Evolutionary conservation across 2,797 vertebrate species (phyloP), one percentile per base, ranked within the genome.

Genomic region (Siniperca obscura): DNA sequence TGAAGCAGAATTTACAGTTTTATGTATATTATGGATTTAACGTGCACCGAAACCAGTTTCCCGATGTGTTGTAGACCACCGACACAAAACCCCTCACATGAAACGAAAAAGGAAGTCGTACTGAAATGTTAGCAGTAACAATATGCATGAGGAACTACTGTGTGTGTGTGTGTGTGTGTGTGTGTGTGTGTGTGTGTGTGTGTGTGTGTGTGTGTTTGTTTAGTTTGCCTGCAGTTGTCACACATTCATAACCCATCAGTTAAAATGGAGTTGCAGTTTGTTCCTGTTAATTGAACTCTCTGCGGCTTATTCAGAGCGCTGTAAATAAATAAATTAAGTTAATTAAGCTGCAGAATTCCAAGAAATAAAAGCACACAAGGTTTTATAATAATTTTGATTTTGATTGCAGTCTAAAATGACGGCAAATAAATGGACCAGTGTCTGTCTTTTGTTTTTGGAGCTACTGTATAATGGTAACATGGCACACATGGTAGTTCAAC

Each of bases 381-480:
- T 80, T 87, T 84, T 76, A 5, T 70, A 69, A 38, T 68, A 25
- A 1, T 10, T 22, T 60, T 4, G 25, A 1, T 10, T 22, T 60
- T 4, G 25, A 44, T 21, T 48, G 34, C 5, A 74, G 27, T 74
- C 22, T 14, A 27, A 74, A 14, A 27, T 19, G 50, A 16, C 3
- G 0, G 57, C 1, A 57, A 8, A 19, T 5, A 74, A 82, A 74
- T 3, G 56, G 62, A 80, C 55, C 60, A 71, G 53, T 30, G 42
- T 68, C 59, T 82, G 3, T 67, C 2, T 52, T 30, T 38, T 38
- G 19, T 22, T 57, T 71, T 40, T 17, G 71, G 82, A 86, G 68
- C 78, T 81, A 7, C 82, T 82, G 73, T 36, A 19, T 81, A 55
- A 83, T 88, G 89, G 22, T 1, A 83, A 89, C 88, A 89, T 89